Conservation (phyloP, 23 tunicate genomes). For the Trididemnum clinides region DNA sequence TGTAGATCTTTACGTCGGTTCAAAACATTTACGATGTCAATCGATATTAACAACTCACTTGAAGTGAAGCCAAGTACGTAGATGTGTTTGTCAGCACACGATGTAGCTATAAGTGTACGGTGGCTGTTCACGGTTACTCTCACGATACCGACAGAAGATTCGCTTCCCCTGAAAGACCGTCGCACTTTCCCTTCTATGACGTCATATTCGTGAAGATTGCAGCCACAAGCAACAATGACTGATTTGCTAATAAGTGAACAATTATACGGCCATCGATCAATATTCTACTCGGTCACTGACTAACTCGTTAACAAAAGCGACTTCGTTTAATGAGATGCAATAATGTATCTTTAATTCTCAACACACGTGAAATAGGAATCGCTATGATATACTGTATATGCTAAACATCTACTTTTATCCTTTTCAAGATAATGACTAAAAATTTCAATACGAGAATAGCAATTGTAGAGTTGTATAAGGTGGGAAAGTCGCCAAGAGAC, state of each 20-base stretch:
- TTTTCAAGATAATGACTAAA: no score
- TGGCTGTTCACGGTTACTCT: neutral
- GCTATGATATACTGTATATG: no score
- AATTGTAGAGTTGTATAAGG: no score
- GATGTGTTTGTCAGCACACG: neutral
- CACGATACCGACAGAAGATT: neutral
- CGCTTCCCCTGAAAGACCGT: neutral
- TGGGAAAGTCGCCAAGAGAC: no score
- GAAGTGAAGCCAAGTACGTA: neutral
- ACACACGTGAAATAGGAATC: no score
- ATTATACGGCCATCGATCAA: no score
- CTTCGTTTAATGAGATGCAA: neutral
- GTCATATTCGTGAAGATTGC: neutral
- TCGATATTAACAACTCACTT: neutral
- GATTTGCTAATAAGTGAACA: neutral
- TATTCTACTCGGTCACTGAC: no score
- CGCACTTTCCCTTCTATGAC: neutral
- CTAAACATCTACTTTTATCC: no score
- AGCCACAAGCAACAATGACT: neutral
- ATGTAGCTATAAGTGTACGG: neutral
- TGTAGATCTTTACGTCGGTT: no score
- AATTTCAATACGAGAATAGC: no score
- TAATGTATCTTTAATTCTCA: no score
- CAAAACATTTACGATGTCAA: no score
- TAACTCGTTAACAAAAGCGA: neutral